A percentile compares a stretch with the other conserved stretches of the same genome.
Conservation (phyloP, 2,888 invertebrate genomes). For the Hydraecia micacea region DNA sequence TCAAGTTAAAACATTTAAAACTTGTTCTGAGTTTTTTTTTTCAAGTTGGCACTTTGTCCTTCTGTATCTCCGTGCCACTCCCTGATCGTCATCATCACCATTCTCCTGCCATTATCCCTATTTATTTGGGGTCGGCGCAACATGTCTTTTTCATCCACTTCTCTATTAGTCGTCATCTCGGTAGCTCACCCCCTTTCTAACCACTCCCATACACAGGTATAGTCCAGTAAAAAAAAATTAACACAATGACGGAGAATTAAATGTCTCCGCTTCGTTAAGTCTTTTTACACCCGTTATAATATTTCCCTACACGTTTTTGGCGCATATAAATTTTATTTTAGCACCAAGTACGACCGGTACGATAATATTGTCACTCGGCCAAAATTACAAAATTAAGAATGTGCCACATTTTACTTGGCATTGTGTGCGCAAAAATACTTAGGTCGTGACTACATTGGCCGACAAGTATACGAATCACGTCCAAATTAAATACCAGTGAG, state of each 20-base stretch:
- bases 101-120: no score
- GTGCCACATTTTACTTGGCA: constrained; percentile 51
- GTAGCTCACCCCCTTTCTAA: no score
- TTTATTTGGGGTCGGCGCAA: no score
- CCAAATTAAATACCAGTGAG: constrained; percentile 23
- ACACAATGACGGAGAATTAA: not conserved
- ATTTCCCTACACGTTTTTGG: constrained; percentile 9
- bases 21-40: not conserved
- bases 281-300: not conserved
- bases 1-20: not conserved
- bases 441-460: not conserved
- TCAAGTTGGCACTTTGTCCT: not conserved
- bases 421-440: constrained; percentile 49
- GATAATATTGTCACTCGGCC: constrained; percentile 53
- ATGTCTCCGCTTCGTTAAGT: not conserved
- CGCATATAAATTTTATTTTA: constrained; percentile 33
- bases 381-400: constrained; percentile 45
- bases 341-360: constrained; percentile 29
- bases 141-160: no score
- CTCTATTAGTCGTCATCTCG: no score
- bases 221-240: not conserved
- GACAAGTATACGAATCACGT: constrained; percentile 31
- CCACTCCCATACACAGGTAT: no score
- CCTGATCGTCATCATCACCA: no score
- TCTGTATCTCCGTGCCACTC: not conserved